Evolutionary conservation across 1,140 invertebrate genomes (phyloP).

Genomic region (Drosophila parvula): DNA sequence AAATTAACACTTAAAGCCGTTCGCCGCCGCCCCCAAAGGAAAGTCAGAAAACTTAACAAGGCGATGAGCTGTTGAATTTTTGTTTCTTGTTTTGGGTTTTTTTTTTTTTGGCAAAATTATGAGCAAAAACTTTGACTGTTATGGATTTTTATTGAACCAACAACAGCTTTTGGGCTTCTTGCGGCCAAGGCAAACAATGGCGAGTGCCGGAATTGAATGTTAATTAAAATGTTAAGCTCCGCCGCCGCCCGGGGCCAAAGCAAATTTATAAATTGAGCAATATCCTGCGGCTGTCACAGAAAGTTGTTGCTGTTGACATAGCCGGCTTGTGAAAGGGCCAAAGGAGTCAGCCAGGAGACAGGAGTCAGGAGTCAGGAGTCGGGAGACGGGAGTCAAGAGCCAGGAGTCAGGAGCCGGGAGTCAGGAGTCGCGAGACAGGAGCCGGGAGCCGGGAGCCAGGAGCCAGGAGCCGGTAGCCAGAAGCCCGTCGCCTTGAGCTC

Average conservation of each 20-base stretch:
- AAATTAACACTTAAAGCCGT: constrained; percentile 52
- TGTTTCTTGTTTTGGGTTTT: constrained; percentile 2
- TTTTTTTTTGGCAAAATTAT: constrained; percentile 50
- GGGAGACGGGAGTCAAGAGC: background rate
- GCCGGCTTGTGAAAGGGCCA: constrained; percentile 1
- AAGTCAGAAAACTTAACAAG: background rate
- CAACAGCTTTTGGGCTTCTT: constrained; percentile 48
- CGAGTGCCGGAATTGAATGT: constrained; percentile 35
- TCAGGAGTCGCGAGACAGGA: too few relatives aligned
- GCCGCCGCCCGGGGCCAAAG: constrained; percentile 24
- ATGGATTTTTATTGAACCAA: constrained; percentile 64
- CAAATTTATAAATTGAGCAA: constrained; percentile 55
- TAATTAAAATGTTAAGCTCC: constrained; percentile 61
- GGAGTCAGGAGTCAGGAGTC: background rate
- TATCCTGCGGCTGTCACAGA: constrained; percentile 49
- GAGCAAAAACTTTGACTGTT: constrained; percentile 50
- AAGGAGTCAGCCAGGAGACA: background rate
- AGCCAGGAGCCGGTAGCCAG: background rate
- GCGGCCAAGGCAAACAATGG: constrained; percentile 28
- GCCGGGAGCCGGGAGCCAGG: background rate
- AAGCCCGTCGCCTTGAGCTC: constrained; percentile 18
- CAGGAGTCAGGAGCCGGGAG: background rate
- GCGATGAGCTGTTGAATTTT: constrained; percentile 18
- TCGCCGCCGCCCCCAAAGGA: constrained; percentile 11
- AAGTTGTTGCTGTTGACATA: constrained; percentile 48